Conservation (phyloP, 2,113 vertebrate genomes). For the Rostratula benghalensis region DNA sequence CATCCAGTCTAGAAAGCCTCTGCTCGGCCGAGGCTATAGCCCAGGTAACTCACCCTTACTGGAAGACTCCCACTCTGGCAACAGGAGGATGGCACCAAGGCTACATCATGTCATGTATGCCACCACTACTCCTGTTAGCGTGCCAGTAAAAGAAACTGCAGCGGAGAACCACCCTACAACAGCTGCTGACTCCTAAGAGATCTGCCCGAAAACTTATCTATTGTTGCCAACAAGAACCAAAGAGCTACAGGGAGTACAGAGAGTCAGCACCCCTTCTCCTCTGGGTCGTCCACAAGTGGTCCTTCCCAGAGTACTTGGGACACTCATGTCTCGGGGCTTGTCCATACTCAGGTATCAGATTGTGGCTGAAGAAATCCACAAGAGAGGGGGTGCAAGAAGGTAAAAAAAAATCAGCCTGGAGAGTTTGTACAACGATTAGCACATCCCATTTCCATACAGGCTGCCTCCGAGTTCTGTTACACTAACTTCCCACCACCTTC, state of each 20-base stretch:
- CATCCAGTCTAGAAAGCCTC: not conserved
- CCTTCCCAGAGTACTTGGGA: not conserved
- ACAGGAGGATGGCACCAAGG: not conserved
- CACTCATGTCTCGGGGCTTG: not conserved
- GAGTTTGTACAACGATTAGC: not conserved
- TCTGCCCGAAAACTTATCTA: not conserved
- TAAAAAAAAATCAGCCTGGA: not conserved
- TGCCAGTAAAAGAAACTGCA: not conserved
- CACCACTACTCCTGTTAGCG: not conserved
- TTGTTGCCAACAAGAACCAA: not conserved
- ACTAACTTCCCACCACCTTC: not conserved
- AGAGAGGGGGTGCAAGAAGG: not conserved
- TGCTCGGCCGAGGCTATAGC: not conserved
- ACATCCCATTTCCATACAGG: not conserved
- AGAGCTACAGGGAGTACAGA: not conserved
- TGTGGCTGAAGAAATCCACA: not conserved
- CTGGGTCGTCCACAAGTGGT: accelerated
- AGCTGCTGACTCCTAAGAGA: not conserved
- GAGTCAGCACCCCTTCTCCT: not conserved
- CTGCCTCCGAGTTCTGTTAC: not conserved
- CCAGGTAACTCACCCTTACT: not conserved
- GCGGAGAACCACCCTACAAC: not conserved
- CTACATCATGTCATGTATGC: not conserved
- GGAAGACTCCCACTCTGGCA: not conserved
- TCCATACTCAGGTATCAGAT: not conserved